phyloP scores from a whole-genome alignment of 2,797 vertebrate genomes.

The Caiman crocodilus region DNA sequence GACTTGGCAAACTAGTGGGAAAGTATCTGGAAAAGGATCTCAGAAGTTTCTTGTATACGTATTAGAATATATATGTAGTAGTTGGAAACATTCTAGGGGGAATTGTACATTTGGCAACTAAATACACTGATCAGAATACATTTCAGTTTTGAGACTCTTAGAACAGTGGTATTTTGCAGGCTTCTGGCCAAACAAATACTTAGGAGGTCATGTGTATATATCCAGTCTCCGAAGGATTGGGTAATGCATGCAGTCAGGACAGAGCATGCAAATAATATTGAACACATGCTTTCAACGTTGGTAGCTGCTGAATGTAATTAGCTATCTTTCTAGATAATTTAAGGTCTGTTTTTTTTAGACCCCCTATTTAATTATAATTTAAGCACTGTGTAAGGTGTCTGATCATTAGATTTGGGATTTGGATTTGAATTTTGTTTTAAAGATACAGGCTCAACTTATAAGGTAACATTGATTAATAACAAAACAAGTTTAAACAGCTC shows the following conservation, averaged over 20 bases:
- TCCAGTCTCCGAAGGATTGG: neutral
- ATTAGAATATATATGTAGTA: neutral
- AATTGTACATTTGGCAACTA: neutral
- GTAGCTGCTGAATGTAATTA: neutral
- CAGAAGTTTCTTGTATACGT: neutral
- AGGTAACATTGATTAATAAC: neutral
- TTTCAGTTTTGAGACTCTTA: slow-evolving; percentile 30
- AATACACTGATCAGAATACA: slow-evolving; percentile 35
- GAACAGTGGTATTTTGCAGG: slow-evolving; percentile 53
- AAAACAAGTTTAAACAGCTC: neutral
- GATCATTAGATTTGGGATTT: neutral
- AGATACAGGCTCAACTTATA: neutral
- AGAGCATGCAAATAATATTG: neutral
- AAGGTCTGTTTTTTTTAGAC: slow-evolving; percentile 1
- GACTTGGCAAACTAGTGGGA: neutral
- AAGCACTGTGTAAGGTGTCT: neutral
- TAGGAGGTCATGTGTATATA: slow-evolving; percentile 24
- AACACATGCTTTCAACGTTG: neutral
- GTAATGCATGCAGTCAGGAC: neutral
- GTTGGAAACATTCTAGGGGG: neutral
- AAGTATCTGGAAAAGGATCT: neutral
- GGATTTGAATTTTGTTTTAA: neutral
- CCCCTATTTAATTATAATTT: neutral
- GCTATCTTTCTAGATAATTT: neutral
- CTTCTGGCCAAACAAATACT: slow-evolving; percentile 56